Conservation (phyloP, 2,888 invertebrate species). For the Lepidochrysops patricia region DNA sequence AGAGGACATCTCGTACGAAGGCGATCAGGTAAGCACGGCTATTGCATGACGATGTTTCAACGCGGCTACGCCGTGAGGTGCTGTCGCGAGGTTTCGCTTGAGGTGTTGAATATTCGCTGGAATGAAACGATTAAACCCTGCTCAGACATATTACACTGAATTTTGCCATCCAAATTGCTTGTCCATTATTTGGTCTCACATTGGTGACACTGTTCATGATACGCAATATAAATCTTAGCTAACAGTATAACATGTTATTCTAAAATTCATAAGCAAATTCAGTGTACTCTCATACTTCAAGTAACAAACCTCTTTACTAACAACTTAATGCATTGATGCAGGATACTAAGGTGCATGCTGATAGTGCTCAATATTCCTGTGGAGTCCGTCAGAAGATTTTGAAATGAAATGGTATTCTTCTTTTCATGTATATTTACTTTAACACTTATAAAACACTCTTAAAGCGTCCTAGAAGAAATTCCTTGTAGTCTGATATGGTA, state of each 20-base stretch:
- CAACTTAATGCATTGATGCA: conserved; percentile 59
- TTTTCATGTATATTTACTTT: conserved; percentile 28
- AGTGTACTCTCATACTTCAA: conserved; percentile 1
- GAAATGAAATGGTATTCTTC: conserved; percentile 69
- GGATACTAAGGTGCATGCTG: conserved; percentile 69
- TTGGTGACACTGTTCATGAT: too few species aligned
- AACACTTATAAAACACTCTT: neutral
- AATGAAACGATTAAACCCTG: conserved; percentile 23
- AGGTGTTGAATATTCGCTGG: conserved; percentile 39
- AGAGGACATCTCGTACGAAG: conserved; percentile 51
- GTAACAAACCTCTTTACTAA: conserved; percentile 44
- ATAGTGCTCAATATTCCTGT: conserved; percentile 46
- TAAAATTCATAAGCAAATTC: neutral
- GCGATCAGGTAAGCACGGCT: conserved; percentile 56
- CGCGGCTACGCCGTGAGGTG: conserved; percentile 27
- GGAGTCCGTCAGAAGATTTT: conserved; percentile 48
- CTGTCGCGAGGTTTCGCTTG: conserved; percentile 44
- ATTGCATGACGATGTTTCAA: conserved; percentile 44
- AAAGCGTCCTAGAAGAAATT: too few species aligned
- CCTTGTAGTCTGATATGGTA: too few species aligned
- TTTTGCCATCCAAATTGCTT: neutral
- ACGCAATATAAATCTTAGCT: too few species aligned
- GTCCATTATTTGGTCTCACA: neutral
- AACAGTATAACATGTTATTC: neutral
- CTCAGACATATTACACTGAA: neutral